Percentiles rank a stretch among this genome's conserved stretches.
phyloP scores from a whole-genome alignment of 2,797 vertebrate genomes.

The Poeciliopsis infans region DNA sequence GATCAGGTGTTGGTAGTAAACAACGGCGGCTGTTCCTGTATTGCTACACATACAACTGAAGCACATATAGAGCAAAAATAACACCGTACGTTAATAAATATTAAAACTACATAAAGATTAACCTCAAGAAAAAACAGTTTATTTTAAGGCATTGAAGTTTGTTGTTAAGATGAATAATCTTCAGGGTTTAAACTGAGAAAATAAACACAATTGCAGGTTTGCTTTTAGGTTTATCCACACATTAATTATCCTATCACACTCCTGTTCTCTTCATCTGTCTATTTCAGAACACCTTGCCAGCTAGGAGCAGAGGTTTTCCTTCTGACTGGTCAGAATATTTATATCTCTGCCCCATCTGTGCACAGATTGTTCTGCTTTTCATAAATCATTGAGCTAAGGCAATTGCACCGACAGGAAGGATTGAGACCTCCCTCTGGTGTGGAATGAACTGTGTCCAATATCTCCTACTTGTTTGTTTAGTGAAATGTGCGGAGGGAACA shows the following conservation, averaged over 20 bases:
- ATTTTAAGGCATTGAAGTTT: constrained; percentile 5
- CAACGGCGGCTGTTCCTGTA: constrained; percentile 23
- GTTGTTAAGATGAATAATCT: neutral
- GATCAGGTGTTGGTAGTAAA: constrained; percentile 51
- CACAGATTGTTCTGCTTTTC: constrained; percentile 75
- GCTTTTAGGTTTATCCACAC: neutral
- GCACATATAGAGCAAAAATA: neutral
- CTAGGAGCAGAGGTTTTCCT: constrained; percentile 42
- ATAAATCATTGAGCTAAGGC: constrained; percentile 82
- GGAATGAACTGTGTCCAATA: constrained; percentile 59
- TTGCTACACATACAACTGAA: constrained; percentile 16
- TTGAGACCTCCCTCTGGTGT: constrained; percentile 58
- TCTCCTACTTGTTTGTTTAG: constrained; percentile 67
- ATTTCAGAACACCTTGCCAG: constrained; percentile 53
- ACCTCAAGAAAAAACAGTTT: neutral
- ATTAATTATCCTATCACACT: constrained; percentile 8
- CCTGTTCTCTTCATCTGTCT: constrained; percentile 4
- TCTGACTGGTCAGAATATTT: constrained; percentile 76
- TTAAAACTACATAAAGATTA: neutral
- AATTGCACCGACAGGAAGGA: constrained; percentile 76
- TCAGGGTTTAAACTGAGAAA: neutral
- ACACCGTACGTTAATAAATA: neutral
- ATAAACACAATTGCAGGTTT: constrained; percentile 4
- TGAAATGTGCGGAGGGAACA: constrained; percentile 58
- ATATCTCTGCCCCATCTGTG: constrained; percentile 77